Evolutionary conservation across 2,888 invertebrate genomes (phyloP), one percentile per base, ranked within the genome.

Genomic region (Drosophila limbata): DNA sequence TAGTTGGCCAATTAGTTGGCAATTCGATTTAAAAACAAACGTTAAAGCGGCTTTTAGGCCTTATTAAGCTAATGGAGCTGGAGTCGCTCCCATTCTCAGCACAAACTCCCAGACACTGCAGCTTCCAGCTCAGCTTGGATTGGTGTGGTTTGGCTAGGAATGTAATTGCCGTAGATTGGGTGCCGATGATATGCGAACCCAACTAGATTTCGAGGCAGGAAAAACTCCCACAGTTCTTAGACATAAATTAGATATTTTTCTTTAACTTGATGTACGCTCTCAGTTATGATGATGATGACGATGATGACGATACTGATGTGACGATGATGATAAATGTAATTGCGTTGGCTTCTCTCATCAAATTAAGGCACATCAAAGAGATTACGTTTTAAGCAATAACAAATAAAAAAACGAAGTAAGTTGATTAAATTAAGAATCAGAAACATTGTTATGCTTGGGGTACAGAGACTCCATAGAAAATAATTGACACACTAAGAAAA

Each of bases 201-300:
- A n/a, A n/a, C 6, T 39, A 40, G 59, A 39, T 21, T 8, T 28
- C 19, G 9, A 5, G 21, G 44, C 17, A 47, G 40, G 33, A 39
- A 62, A 64, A 52, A 74, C 83, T 83, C 83, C 80, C 88, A 83
- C 83, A 85, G 88, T 79, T 82, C 85, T 83, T 84, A 88, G 69
- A 79, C 79, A 76, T 79, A 71, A 87, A 82, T 84, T 85, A 88
- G 67, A 85, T 79, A 83, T 65, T 62, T 73, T 51, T 55, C 71
- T 61, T 69, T 66, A 66, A 75, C 82, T 85, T 82, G 67, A 79
- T 71, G 56, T 37, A 45, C 55, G 40, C 68, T 67, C 17, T 59
- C 59, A 56, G 47, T 63, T 53, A 19, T 35, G 56, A 64, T 57
- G 80, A 61, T 47, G 56, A 60, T 47, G 80, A 61, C 44, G 51